Conservation (phyloP, 2,113 vertebrate species). For the Peromyscus leucopus region DNA sequence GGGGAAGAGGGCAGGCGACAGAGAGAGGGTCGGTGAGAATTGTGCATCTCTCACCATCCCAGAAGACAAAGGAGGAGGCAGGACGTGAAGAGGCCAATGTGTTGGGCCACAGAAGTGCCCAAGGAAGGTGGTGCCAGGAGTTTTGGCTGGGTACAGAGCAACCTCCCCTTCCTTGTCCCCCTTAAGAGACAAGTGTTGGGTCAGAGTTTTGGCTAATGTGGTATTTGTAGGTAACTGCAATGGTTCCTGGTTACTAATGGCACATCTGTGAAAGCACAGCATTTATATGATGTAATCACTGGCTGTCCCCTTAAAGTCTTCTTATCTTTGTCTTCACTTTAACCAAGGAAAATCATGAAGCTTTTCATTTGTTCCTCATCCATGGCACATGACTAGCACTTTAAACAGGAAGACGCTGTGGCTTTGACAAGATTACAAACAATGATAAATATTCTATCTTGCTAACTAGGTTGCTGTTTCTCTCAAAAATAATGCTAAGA, state of each 20-base stretch:
- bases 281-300: background rate
- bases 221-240: background rate
- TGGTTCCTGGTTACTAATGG: background rate
- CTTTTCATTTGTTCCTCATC: constrained; percentile 46
- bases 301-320: background rate
- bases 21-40: background rate
- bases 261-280: background rate
- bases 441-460: constrained; percentile 71
- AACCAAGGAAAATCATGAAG: constrained; percentile 76
- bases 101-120: background rate
- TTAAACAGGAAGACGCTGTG: constrained; percentile 82
- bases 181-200: background rate
- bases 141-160: background rate
- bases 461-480: constrained; percentile 77
- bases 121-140: background rate
- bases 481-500: constrained; percentile 72
- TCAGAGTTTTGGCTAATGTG: background rate
- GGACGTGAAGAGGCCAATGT: background rate
- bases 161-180: too few relatives aligned
- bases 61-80: background rate
- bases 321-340: constrained; percentile 30
- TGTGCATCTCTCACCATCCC: background rate
- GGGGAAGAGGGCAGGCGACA: background rate
- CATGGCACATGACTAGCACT: constrained; percentile 36
- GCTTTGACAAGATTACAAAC: constrained; percentile 80